These are phyloP conservation scores for Micrasema minimum DNA, from an alignment of 1,140 invertebrate species.

Conservation along the genomic window DNA sequence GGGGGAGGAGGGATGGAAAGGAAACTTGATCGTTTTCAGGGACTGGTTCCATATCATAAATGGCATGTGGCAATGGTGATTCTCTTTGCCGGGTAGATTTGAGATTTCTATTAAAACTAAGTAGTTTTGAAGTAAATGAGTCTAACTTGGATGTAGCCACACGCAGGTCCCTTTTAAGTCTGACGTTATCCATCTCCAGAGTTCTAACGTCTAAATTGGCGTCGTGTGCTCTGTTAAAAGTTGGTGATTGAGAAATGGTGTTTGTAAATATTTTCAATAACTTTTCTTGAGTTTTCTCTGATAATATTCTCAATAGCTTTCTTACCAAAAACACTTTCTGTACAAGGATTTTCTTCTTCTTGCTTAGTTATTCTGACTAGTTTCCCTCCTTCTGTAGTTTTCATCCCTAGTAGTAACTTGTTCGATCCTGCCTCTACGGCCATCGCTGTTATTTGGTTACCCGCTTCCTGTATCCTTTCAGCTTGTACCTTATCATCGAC, in stretches of 20 bases:
- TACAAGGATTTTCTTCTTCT: slow-evolving; percentile 12
- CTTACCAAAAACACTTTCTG: background rate
- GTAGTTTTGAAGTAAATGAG: background rate
- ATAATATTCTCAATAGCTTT: slow-evolving; percentile 10
- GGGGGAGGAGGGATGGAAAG: too few relatives aligned
- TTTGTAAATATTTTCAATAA: background rate
- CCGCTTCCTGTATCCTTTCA: background rate
- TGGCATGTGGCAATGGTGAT: too few relatives aligned
- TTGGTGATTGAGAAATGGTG: background rate
- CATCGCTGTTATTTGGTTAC: slow-evolving; percentile 6
- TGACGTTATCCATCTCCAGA: slow-evolving; percentile 3
- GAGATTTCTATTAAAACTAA: background rate
- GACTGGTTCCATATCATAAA: too few relatives aligned
- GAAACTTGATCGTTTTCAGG: too few relatives aligned
- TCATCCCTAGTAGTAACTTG: slow-evolving; percentile 20
- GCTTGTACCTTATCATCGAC: background rate
- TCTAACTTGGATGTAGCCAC: background rate
- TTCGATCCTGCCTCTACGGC: background rate
- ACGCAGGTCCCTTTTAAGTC: slow-evolving; percentile 1
- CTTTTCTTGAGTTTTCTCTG: slow-evolving; percentile 17
- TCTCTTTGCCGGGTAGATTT: too few relatives aligned
- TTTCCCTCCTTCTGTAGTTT: slow-evolving; percentile 17
- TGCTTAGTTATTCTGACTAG: slow-evolving; percentile 9
- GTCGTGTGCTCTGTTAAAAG: background rate
- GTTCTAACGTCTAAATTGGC: background rate